These are phyloP conservation scores for Villa cingulata DNA, from an alignment of 2,888 invertebrate species.

Conservation along the genomic window DNA sequence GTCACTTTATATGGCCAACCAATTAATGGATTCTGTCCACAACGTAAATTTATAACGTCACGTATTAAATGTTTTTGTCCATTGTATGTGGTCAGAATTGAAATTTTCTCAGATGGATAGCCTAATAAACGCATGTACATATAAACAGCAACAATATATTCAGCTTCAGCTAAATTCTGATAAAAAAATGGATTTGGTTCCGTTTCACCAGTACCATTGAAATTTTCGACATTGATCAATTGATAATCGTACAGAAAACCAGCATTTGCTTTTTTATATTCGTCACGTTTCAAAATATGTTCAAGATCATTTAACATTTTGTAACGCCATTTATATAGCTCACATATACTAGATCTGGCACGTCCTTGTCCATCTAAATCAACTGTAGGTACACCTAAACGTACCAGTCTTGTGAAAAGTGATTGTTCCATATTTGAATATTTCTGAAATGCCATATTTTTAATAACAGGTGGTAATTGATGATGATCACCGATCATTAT, in stretches of 20 bases:
- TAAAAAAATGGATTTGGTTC: slow-evolving; percentile 98
- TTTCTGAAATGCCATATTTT: slow-evolving; percentile 99
- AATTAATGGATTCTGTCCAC: slow-evolving; percentile 88
- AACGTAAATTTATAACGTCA: slow-evolving; percentile 87
- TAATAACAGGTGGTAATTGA: slow-evolving; percentile 97
- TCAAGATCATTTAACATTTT: slow-evolving; percentile 86
- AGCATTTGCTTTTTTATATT: slow-evolving; percentile 83
- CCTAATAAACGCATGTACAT: slow-evolving; percentile 98
- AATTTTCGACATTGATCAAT: slow-evolving; percentile 90
- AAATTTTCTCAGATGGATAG: slow-evolving; percentile 92
- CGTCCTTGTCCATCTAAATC: slow-evolving; percentile 97
- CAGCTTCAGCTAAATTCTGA: slow-evolving; percentile 83
- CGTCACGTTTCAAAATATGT: slow-evolving; percentile 71
- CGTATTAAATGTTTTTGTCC: slow-evolving; percentile 96
- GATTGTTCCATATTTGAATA: slow-evolving; percentile 99
- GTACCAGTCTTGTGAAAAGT: slow-evolving; percentile 88
- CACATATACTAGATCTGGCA: slow-evolving; percentile 80
- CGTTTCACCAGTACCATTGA: slow-evolving; percentile 91
- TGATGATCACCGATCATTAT: slow-evolving; percentile 99
- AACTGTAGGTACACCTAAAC: slow-evolving; percentile 92
- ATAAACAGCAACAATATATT: slow-evolving; percentile 92
- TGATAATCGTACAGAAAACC: slow-evolving; percentile 91
- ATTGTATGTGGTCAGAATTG: slow-evolving; percentile 96
- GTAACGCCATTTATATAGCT: slow-evolving; percentile 93
- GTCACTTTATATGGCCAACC: slow-evolving; percentile 85